Evolutionary conservation across 2,888 invertebrate genomes (phyloP).

Genomic region (Xestobium rufovillosum): DNA sequence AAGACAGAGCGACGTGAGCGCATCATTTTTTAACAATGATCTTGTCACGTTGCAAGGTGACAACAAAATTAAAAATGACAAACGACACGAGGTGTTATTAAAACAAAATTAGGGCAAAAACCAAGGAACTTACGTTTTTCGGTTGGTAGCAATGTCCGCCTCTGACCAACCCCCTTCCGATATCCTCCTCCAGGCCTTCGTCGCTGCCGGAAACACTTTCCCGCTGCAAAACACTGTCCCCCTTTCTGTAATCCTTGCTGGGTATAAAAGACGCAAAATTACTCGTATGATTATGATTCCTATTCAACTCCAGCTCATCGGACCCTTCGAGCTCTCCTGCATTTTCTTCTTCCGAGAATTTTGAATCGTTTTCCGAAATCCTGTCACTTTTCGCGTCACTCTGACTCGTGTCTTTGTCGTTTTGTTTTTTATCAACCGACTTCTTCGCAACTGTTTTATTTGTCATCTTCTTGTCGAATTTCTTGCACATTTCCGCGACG

Average conservation of each 20-base stretch:
- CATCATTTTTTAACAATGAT: no score
- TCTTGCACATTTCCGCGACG: conserved; percentile 52
- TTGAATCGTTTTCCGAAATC: background rate
- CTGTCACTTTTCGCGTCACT: background rate
- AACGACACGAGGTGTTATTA: no score
- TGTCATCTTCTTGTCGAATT: conserved; percentile 42
- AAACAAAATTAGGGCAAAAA: background rate
- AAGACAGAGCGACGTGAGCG: no score
- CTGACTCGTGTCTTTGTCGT: conserved; percentile 7
- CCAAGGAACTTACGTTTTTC: background rate
- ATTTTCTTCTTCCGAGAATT: conserved; percentile 4
- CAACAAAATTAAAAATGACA: no score
- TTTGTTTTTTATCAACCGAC: conserved; percentile 26
- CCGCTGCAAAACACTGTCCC: conserved; percentile 34
- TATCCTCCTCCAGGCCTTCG: conserved; percentile 3
- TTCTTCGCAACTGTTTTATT: conserved; percentile 13
- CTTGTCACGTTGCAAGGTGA: no score
- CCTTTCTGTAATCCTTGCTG: conserved; percentile 42
- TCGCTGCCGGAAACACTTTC: conserved; percentile 2
- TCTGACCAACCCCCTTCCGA: no score
- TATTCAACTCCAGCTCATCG: conserved; percentile 4
- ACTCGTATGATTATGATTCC: conserved; percentile 45
- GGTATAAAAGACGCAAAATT: conserved; percentile 58
- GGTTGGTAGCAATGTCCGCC: background rate
- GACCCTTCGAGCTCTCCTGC: conserved; percentile 6